These are phyloP conservation scores for Falco novaeseelandiae DNA, from an alignment of 2,797 vertebrate genomes.

Conservation along the genomic window DNA sequence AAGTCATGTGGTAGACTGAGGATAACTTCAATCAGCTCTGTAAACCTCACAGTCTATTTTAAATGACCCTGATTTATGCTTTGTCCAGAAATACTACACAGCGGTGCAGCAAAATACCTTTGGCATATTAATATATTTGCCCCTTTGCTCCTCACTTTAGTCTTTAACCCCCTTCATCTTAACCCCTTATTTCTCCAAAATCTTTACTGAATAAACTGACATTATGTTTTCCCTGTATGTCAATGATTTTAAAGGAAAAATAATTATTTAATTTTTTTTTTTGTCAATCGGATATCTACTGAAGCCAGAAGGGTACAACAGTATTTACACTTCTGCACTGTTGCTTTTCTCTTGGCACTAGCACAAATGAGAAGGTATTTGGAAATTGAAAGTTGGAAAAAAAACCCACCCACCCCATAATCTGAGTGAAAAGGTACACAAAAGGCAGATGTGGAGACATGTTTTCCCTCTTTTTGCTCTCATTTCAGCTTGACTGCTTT, in stretches of 20 bases:
- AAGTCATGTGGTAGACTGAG: conserved; percentile 16
- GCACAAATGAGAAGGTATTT: not conserved
- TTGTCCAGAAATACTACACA: not conserved
- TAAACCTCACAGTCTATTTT: not conserved
- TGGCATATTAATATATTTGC: not conserved
- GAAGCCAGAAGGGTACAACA: not conserved
- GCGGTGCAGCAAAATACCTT: not conserved
- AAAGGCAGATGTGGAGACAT: conserved; percentile 63
- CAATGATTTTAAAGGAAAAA: not conserved
- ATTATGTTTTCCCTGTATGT: not conserved
- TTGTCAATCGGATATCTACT: not conserved
- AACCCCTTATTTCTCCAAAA: not conserved
- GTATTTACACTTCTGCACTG: not conserved
- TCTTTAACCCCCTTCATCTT: not conserved
- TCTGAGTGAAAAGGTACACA: conserved; percentile 28
- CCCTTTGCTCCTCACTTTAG: not conserved
- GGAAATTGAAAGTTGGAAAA: conserved; percentile 35
- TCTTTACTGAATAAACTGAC: not conserved
- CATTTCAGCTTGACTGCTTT: conserved; percentile 43
- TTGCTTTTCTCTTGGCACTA: not conserved
- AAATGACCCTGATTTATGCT: not conserved
- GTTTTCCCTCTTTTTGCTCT: conserved; percentile 50
- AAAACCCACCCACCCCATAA: not conserved
- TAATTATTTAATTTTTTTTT: not conserved
- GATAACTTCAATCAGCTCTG: conserved; percentile 32